A percentile compares a stretch with the other conserved stretches of the same genome.
Conservation (phyloP, 2,113 vertebrate species). For the Cottus gobio region DNA sequence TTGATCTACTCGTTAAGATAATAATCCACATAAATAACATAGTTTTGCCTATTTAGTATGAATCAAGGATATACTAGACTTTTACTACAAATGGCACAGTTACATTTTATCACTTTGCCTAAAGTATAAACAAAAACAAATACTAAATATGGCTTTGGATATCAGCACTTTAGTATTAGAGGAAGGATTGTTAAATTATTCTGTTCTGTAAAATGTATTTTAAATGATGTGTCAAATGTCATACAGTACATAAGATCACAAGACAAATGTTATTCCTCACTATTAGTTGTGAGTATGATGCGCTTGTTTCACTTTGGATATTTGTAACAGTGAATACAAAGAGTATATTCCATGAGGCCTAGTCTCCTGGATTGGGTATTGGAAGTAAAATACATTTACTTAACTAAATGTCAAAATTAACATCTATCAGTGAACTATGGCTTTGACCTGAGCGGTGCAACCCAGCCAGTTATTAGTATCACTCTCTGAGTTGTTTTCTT, state of each 20-base stretch:
- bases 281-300: neutral
- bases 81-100: neutral
- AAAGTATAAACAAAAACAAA: too few species aligned
- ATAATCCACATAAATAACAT: neutral
- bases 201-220: neutral
- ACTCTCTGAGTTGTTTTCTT: neutral
- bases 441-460: neutral
- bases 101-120: neutral
- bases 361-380: neutral
- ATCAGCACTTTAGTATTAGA: neutral
- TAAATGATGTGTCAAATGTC: neutral
- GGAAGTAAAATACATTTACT: neutral
- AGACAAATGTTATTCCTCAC: neutral
- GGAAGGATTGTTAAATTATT: neutral
- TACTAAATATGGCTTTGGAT: neutral
- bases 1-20: neutral
- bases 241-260: neutral
- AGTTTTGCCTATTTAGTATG: neutral
- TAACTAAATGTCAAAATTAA: neutral
- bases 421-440: neutral
- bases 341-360: neutral
- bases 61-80: neutral
- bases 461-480: neutral
- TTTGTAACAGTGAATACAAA: neutral
- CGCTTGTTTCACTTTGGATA: neutral